These are phyloP conservation scores for Gortyna flavago DNA, from an alignment of 2,888 invertebrate genomes.

Conservation along the genomic window DNA sequence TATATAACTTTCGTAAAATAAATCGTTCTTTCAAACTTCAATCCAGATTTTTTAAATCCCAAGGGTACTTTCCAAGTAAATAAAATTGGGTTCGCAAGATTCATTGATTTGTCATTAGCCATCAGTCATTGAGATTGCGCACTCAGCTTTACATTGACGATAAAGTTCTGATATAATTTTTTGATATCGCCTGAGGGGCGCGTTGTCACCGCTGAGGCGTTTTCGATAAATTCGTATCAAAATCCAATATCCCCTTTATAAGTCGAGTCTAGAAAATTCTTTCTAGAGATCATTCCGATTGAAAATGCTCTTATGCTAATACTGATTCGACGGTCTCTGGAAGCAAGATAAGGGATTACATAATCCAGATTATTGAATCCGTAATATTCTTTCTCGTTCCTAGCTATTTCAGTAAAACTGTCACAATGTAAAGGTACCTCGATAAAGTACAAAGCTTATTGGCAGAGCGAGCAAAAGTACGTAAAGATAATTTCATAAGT, in stretches of 20 bases:
- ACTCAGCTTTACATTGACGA: constrained; percentile 76
- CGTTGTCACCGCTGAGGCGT: constrained; percentile 80
- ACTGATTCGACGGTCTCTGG: constrained; percentile 61
- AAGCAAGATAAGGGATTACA: constrained; percentile 61
- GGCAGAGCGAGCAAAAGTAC: constrained; percentile 30
- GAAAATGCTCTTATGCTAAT: constrained; percentile 76
- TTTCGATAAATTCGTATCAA: constrained; percentile 85
- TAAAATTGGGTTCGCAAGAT: constrained; percentile 56
- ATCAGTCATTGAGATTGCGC: constrained; percentile 64
- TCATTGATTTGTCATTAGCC: constrained; percentile 68
- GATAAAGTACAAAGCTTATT: constrained; percentile 56
- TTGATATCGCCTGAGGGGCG: constrained; percentile 80
- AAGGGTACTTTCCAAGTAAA: constrained; percentile 45
- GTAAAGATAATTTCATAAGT: constrained; percentile 54
- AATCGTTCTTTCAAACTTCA: constrained; percentile 51
- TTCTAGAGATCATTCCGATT: constrained; percentile 75
- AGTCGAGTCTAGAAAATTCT: constrained; percentile 66
- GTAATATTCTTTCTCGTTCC: constrained; percentile 57
- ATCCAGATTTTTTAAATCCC: constrained; percentile 52
- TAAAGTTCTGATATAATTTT: constrained; percentile 87
- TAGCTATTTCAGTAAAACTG: constrained; percentile 55
- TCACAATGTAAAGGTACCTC: constrained; percentile 48
- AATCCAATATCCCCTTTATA: constrained; percentile 82
- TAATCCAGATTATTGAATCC: constrained; percentile 66
- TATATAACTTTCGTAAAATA: constrained; percentile 47